Evolutionary conservation across 2,888 invertebrate species (phyloP), one percentile per base, ranked within the genome.

Genomic region (Eustalomyia histrio): DNA sequence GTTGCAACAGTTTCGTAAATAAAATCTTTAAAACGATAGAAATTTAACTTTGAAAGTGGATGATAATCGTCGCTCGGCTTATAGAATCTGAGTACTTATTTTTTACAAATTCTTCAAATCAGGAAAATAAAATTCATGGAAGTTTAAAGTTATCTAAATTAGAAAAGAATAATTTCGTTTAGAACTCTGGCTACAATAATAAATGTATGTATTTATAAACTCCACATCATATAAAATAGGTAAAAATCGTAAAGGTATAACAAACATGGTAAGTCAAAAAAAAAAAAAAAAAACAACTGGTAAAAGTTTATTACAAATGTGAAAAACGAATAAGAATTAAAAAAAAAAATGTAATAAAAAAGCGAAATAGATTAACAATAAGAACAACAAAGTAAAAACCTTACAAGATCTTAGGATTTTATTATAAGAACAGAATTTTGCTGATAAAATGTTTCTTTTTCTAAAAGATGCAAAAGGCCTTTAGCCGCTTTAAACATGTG

Each of bases 331-430:
- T 17, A 71, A 55, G 43, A 72, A 61, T 8, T 17, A 7, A 61
- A 52, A 53, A 43, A 43, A 39, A 60, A 39, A 69, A 18, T 24
- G 52, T 43, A 65, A 43, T 65, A 55, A 63, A 67, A 8, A 71
- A 72, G 3, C 33, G 33, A 55, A n/a, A 33, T 65, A 71, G 63
- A 74, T 74, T 79, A 75, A 60, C 67, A 57, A 61, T 55, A 50
- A 63, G 61, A 60, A 16, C 61, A 65, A 65, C 35, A 55, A 35
- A 63, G 35, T 24, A 68, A 33, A 33, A 33, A 47, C 47, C 33
- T 16, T 9, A 73, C 47, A 52, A 80, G 73, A 80, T 80, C 58
- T 80, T 57, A 33, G n/a, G 67, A 69, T 80, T 64, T 24, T 33
- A 60, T 80, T 76, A 73, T 18, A 24, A 47, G 76, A 80, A 63